These are phyloP conservation scores for Incurvaria masculella DNA, from an alignment of 2,888 invertebrate species.

Conservation along the genomic window DNA sequence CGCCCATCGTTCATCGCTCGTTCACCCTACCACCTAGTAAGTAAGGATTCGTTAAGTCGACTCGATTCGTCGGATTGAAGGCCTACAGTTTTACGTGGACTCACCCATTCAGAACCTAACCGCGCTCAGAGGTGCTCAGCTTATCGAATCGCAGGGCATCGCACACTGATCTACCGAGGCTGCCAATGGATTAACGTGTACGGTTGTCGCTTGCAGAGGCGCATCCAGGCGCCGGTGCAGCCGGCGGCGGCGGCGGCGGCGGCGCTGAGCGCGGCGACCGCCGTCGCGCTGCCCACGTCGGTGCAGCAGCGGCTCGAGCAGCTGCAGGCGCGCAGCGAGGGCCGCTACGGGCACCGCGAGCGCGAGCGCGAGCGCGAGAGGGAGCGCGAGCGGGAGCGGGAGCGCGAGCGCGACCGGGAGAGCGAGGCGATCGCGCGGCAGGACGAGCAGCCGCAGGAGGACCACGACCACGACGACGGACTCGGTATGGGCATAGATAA, in stretches of 20 bases:
- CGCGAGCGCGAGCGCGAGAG: conserved; percentile 24
- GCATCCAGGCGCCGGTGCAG: conserved; percentile 48
- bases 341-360: conserved; percentile 28
- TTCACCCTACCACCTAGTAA: no score
- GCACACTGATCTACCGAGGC: no score
- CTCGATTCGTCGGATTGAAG: no score
- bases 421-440: background rate
- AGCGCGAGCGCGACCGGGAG: no score
- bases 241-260: conserved; percentile 50
- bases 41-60: no score
- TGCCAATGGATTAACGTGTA: no score
- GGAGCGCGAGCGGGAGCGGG: background rate
- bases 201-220: conserved; percentile 32
- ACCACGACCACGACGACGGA: conserved; percentile 29
- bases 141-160: no score
- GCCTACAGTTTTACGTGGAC: no score
- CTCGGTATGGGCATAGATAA: no score
- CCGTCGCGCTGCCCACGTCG: conserved; percentile 47
- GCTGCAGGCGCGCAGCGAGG: conserved; percentile 42
- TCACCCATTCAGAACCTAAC: no score
- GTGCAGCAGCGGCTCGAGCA: conserved; percentile 49
- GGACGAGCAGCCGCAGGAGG: conserved; percentile 11
- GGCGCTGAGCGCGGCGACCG: conserved; percentile 47
- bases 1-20: no score
- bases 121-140: no score